phyloP scores from a whole-genome alignment of 92 coral and sea anemone genomes.

The Epizoanthus illoricatus region DNA sequence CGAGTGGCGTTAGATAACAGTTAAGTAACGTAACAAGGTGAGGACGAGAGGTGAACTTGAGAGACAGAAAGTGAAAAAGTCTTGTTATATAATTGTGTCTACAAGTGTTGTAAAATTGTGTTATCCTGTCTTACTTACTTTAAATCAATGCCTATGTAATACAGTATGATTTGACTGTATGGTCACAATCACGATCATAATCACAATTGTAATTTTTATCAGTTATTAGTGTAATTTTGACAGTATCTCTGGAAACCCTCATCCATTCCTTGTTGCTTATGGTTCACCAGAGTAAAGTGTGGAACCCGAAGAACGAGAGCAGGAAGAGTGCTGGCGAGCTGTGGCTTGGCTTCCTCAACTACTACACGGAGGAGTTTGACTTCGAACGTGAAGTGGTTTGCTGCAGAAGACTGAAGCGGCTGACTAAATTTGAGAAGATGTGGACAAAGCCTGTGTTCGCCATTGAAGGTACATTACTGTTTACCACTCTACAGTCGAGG shows the following conservation, averaged over 20 bases:
- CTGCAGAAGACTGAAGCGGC: conserved; percentile 71
- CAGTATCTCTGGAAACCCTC: not conserved
- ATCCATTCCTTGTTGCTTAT: not conserved
- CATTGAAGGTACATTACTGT: conserved; percentile 72
- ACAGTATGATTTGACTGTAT: too few relatives aligned
- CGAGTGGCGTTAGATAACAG: too few relatives aligned
- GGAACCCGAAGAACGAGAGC: conserved; percentile 59
- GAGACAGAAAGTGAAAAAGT: too few relatives aligned
- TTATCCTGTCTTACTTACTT: too few relatives aligned
- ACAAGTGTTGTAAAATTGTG: too few relatives aligned
- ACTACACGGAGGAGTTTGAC: conserved; percentile 86
- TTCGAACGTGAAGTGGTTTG: conserved; percentile 90
- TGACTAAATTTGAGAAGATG: conserved; percentile 94
- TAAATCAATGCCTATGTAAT: too few relatives aligned
- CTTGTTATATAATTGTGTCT: too few relatives aligned
- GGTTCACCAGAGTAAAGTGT: conserved; percentile 40
- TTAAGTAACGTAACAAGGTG: too few relatives aligned
- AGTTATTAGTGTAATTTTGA: not conserved
- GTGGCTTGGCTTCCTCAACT: conserved; percentile 86
- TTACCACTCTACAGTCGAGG: not conserved
- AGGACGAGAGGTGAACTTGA: too few relatives aligned
- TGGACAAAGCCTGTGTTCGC: conserved; percentile 90
- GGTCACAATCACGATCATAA: too few relatives aligned
- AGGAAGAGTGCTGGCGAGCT: conserved; percentile 66
- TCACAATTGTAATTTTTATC: not conserved